Percentiles rank a stretch among this genome's conserved stretches.
Conservation (phyloP, 2,797 vertebrate genomes). For the Clarias platycephalus region DNA sequence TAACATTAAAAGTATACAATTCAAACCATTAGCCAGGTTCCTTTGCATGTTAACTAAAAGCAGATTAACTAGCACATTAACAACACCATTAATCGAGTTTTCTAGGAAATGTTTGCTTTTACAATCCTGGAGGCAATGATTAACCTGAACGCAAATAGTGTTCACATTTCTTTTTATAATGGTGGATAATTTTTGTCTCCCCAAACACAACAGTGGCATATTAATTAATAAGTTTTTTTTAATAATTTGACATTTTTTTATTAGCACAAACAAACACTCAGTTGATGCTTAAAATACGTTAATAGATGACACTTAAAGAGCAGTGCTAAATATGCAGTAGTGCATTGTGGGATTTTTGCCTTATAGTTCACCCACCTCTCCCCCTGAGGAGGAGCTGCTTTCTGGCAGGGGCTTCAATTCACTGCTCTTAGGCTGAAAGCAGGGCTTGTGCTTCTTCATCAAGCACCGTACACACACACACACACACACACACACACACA, state of each 20-base stretch:
- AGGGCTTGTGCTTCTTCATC: conserved; percentile 72
- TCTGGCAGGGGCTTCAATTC: conserved; percentile 77
- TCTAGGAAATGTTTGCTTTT: not conserved
- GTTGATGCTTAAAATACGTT: not conserved
- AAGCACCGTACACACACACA: conserved; percentile 52
- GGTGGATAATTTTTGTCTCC: not conserved
- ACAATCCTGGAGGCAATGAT: not conserved
- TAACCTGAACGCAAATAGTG: not conserved
- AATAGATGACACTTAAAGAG: not conserved
- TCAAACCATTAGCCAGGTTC: not conserved
- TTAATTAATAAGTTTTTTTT: no score
- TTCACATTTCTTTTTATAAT: not conserved
- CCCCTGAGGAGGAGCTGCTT: conserved; percentile 73
- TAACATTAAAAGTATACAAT: not conserved
- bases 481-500: conserved; percentile 2
- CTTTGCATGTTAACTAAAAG: not conserved
- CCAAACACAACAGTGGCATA: not conserved
- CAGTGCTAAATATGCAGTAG: not conserved
- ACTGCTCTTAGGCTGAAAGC: conserved; percentile 75
- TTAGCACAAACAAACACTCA: not conserved
- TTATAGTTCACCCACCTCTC: conserved; percentile 76
- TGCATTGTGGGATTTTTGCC: conserved; percentile 47
- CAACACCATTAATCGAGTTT: not conserved
- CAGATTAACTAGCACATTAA: not conserved
- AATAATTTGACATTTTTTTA: no score